These are phyloP conservation scores for Nomada ruficornis DNA, from an alignment of 2,888 invertebrate genomes.

Conservation along the genomic window DNA sequence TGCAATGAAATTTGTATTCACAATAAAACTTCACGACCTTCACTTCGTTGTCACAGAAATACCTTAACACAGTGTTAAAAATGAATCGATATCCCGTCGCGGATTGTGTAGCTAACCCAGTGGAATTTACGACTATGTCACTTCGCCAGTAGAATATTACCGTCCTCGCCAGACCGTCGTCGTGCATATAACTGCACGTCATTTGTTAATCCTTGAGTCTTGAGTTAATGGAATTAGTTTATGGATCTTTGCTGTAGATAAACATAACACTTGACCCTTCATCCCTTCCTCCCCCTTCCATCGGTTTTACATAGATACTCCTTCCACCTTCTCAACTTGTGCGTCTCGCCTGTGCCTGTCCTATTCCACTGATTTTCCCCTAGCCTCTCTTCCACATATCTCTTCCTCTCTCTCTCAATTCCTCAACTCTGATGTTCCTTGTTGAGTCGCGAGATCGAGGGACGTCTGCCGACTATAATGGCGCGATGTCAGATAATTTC, in stretches of 20 bases:
- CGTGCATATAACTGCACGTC: constrained; percentile 51
- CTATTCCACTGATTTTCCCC: constrained; percentile 43
- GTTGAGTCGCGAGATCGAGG: constrained; percentile 58
- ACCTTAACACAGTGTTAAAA: neutral
- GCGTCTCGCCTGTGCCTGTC: constrained; percentile 31
- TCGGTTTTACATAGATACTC: constrained; percentile 30
- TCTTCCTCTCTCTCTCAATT: constrained; percentile 12
- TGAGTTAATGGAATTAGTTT: constrained; percentile 75
- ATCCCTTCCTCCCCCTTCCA: constrained; percentile 16
- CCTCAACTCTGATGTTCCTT: constrained; percentile 21
- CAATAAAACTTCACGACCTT: too few species aligned
- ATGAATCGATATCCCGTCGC: neutral
- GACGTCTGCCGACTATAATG: constrained; percentile 51
- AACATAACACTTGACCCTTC: constrained; percentile 52
- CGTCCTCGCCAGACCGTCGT: constrained; percentile 47
- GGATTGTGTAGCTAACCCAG: too few species aligned
- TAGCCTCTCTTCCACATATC: neutral
- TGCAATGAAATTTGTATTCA: too few species aligned
- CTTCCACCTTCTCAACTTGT: constrained; percentile 29
- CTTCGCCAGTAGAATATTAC: constrained; percentile 46
- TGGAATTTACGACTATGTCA: constrained; percentile 2
- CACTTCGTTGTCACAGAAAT: too few species aligned
- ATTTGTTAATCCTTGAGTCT: constrained; percentile 69
- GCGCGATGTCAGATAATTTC: constrained; percentile 70
- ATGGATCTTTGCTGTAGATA: constrained; percentile 69